Base-by-base conservation (phyloP, 2,113 vertebrate species). In the Coptodon bakossiorum region DNA sequence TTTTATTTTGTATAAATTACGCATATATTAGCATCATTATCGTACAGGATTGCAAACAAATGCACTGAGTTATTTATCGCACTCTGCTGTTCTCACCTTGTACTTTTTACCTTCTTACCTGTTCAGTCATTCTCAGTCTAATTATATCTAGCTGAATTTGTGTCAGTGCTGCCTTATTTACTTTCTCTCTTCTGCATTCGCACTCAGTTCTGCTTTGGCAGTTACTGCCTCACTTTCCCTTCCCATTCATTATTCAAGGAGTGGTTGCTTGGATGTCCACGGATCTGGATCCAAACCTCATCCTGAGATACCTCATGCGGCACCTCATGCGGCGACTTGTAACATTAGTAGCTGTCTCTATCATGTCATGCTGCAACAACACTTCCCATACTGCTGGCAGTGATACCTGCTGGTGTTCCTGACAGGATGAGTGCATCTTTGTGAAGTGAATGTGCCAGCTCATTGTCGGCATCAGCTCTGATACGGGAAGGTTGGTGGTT, bases 211-310 rank as follows among this genome's bases (percentile, higher is more conserved):
- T 89, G 80, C 63, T 89, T 86, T 88, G 80, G 73, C 86, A 86
- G 88, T 76, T 85, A 82, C 22, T 4, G 56, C 80, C 81, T 90
- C 13, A 2, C 56, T 91, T 90, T 86, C 50, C 84, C 89, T 90
- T 31, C 34, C 14, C 54, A 84, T 94, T 81, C 84, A 93, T 94
- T 94, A 94, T 95, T 94, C 83, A 95, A 36, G 12, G 24, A 54
- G 63, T 17, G 56, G 90, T 88, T 88, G 89, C 87, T 90, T 80
- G 82, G 83, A 91, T 89, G 81, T 90, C 86, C 89, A 73, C 9
- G 5, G 85, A 90, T 93, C 90, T 88, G 80, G 66, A 91, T 83
- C 71, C 92, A 85, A 57, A 81, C 57, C 88, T 57, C 61, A 34
- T 89, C 71, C 68, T 81, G 78, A 81, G 83, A 88, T 82, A 34